These are phyloP conservation scores for Rutpela maculata DNA, from an alignment of 2,888 invertebrate species.

Conservation along the genomic window DNA sequence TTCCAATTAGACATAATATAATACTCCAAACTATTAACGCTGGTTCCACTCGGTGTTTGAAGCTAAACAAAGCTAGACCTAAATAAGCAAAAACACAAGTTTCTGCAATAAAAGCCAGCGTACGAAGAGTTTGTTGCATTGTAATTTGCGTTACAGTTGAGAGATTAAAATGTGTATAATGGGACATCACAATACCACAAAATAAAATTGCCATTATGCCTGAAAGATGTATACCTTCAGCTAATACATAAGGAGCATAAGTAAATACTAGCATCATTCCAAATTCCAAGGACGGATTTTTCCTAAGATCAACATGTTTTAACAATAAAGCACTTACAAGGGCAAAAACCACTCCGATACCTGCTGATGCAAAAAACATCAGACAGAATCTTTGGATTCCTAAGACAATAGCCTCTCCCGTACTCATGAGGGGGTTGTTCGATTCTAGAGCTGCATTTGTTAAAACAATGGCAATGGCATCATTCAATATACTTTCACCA, in stretches of 20 bases:
- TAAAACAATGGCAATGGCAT: conserved; percentile 98
- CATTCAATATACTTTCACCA: conserved; percentile 96
- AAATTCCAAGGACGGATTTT: conserved; percentile 98
- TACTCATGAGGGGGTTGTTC: conserved; percentile 81
- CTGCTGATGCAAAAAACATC: conserved; percentile 99
- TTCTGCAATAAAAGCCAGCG: conserved; percentile 97
- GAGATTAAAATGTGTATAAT: conserved; percentile 98
- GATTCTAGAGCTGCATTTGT: conserved; percentile 91
- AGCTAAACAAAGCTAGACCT: conserved; percentile 95
- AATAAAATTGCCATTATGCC: conserved; percentile 99
- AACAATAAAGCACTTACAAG: conserved; percentile 93
- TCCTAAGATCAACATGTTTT: conserved; percentile 96
- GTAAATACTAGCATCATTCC: conserved; percentile 99
- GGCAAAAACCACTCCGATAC: conserved; percentile 96
- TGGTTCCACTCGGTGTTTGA: conserved; percentile 93
- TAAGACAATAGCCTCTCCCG: conserved; percentile 89
- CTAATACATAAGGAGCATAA: conserved; percentile 97
- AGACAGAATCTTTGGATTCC: conserved; percentile 93
- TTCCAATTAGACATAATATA: conserved; percentile 91
- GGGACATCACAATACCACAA: conserved; percentile 99
- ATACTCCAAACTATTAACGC: conserved; percentile 97
- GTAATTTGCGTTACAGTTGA: conserved; percentile 99
- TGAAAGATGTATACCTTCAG: conserved; percentile 86
- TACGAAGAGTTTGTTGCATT: conserved; percentile 99
- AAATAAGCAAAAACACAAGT: conserved; percentile 99